These are phyloP conservation scores for Vulpes ferrilata DNA, from an alignment of 2,113 vertebrate species.

Conservation along the genomic window DNA sequence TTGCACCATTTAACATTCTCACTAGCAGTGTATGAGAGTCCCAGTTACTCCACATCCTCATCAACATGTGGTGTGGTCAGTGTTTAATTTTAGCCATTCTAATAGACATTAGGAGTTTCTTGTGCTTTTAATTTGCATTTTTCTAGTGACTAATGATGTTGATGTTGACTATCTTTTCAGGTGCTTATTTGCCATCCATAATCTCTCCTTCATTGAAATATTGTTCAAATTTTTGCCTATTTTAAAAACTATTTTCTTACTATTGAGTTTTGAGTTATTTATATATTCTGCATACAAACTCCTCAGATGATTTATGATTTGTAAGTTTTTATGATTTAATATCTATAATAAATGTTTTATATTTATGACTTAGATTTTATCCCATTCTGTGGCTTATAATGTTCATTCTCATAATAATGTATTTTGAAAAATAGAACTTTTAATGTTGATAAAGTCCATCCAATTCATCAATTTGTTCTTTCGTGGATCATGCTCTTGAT, in stretches of 20 bases:
- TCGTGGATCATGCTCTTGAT: background rate
- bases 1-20: background rate
- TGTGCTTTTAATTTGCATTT: background rate
- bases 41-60: background rate
- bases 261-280: slow-evolving; percentile 1
- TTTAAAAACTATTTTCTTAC: background rate
- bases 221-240: background rate
- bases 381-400: background rate
- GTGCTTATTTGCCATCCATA: background rate
- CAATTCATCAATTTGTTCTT: background rate
- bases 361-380: background rate
- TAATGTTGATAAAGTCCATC: background rate
- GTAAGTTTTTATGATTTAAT: background rate
- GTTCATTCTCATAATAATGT: background rate
- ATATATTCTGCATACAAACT: background rate
- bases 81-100: background rate
- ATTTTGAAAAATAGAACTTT: background rate
- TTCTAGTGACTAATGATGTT: background rate
- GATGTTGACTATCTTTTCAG: background rate
- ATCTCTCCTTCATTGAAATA: background rate
- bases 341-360: no score
- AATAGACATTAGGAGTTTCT: no score
- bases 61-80: no score
- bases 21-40: background rate
- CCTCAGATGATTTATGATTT: background rate